Evolutionary conservation across 64 coral and sea anemone species (phyloP).

Genomic region (Pocillopora verrucosa): DNA sequence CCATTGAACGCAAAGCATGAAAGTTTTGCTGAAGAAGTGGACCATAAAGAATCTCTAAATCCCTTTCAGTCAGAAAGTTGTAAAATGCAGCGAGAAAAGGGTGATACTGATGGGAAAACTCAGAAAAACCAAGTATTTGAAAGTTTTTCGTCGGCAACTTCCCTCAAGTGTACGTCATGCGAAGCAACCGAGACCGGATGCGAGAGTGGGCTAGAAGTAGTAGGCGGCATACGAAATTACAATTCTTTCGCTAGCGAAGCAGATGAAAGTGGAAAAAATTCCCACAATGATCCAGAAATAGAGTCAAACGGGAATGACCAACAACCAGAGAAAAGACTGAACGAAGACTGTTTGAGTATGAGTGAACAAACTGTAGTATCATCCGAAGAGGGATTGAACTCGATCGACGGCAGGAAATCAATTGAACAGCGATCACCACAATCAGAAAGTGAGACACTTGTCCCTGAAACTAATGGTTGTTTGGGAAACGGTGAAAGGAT

Average conservation of each 20-base stretch:
- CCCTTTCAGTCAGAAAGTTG: slow-evolving; percentile 36
- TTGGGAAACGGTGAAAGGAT: slow-evolving; percentile 33
- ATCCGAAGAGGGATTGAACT: slow-evolving; percentile 42
- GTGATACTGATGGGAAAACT: slow-evolving; percentile 4
- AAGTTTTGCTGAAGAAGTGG: slow-evolving; percentile 79
- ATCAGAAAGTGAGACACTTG: slow-evolving; percentile 70
- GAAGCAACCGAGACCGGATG: slow-evolving; percentile 59
- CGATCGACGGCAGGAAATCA: slow-evolving; percentile 70
- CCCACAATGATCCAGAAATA: slow-evolving; percentile 30
- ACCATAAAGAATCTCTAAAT: slow-evolving; percentile 70
- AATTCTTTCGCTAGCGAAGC: slow-evolving; percentile 34
- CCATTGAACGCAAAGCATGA: slow-evolving; percentile 84
- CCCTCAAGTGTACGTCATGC: slow-evolving; percentile 13
- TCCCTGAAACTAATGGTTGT: slow-evolving; percentile 56
- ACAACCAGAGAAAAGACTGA: slow-evolving; percentile 18
- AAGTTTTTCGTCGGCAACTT: slow-evolving; percentile 27
- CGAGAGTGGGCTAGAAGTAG: slow-evolving; percentile 52
- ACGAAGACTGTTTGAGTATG: not conserved
- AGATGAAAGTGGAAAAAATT: slow-evolving; percentile 36
- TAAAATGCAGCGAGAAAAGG: slow-evolving; percentile 37
- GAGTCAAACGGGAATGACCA: slow-evolving; percentile 57
- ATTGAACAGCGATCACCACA: slow-evolving; percentile 87
- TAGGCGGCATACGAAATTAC: slow-evolving; percentile 62
- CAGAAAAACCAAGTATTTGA: not conserved
- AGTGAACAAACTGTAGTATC: slow-evolving; percentile 45